Evolutionary conservation across 2,888 invertebrate species (phyloP), one percentile per base, ranked within the genome.

Genomic region (Lycaena phlaeas): DNA sequence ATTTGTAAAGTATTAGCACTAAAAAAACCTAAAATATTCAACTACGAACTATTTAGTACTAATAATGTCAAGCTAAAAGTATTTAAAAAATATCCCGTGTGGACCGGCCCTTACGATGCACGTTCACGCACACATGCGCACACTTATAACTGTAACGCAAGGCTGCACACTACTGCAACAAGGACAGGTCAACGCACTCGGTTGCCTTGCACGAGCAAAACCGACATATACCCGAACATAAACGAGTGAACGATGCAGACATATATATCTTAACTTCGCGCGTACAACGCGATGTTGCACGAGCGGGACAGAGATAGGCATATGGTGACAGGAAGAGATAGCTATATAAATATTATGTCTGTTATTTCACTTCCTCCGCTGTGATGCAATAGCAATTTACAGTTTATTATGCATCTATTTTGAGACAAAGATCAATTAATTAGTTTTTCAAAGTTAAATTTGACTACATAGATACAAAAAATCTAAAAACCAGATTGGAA

Each of bases 131-230:
- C 59, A 72, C 68, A 73, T 59, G 62, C 50, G 67, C 61, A 54
- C 50, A 49, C 57, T 62, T 73, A 69, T 75, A 78, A 78, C 78
- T 73, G 76, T 77, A 79, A 71, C 76, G 79, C 81, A 84, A 84
- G 82, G 82, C 79, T 82, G 75, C 82, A 82, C 84, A 84, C 84
- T 69, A 56, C 46, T 59, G 44, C 58, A 84, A 70, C 84, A 84
- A 84, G 84, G 84, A 84, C 84, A 84, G 84, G 82, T 84, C 84
- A 82, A 79, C 72, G 82, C 73, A 76, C 84, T 79, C 72, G 51
- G 74, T 82, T 81, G 81, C 84, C 84, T 84, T 84, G 82, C 74
- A 67, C 65, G 70, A 76, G 61, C 59, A 68, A 60, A 62, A 63
- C 54, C 47, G 60, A 57, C 39, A 59, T 66, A 81, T 58, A 60